Evolutionary conservation across 2,113 vertebrate genomes (phyloP).

Genomic region (Irena cyanogastra): DNA sequence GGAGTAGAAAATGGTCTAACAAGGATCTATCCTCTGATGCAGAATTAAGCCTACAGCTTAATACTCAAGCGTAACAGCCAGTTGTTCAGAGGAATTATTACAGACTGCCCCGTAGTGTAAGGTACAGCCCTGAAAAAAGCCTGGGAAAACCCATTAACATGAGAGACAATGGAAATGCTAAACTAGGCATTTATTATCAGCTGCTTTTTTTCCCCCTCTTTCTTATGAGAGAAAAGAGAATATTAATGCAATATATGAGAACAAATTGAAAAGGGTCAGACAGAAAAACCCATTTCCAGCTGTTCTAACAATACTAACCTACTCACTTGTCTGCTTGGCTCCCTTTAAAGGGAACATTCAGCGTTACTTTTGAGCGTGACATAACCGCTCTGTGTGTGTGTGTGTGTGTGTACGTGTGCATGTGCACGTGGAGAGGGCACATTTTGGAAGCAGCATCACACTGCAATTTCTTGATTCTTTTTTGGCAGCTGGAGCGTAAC

Average conservation of each 20-base stretch:
- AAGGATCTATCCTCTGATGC: neutral
- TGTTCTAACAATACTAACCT: neutral
- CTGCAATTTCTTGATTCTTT: neutral
- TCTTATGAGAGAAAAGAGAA: neutral
- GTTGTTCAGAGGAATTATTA: neutral
- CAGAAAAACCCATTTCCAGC: neutral
- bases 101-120: neutral
- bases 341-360: neutral
- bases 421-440: neutral
- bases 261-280: neutral
- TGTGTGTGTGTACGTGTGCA: neutral
- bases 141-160: neutral
- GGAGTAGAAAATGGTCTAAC: neutral
- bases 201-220: neutral
- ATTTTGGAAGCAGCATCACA: neutral
- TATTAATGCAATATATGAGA: neutral
- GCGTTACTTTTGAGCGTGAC: neutral
- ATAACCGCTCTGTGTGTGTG: fast-evolving
- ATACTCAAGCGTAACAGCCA: neutral
- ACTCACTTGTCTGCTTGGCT: neutral
- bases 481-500: neutral
- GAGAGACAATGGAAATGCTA: neutral
- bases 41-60: neutral
- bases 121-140: neutral
- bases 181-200: neutral